Evolutionary conservation across 2,888 invertebrate genomes (phyloP).

Genomic region (Drosophila mimetica): DNA sequence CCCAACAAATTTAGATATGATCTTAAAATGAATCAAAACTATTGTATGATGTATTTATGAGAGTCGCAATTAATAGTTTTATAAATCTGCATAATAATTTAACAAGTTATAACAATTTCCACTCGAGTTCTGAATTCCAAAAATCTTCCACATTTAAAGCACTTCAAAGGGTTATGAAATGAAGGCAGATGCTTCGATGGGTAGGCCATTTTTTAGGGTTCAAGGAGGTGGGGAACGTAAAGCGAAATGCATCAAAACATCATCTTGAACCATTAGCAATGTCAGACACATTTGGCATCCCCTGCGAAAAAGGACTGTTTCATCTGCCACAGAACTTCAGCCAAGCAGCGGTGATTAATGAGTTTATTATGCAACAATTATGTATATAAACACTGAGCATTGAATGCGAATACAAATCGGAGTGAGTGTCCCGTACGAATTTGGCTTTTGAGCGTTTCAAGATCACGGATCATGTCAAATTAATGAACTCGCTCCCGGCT

Average conservation of each 20-base stretch:
- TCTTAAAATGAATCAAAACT: no score
- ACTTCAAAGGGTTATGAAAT: conserved; percentile 50
- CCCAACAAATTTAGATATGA: no score
- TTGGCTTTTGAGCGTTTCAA: conserved; percentile 37
- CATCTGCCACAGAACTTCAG: conserved; percentile 35
- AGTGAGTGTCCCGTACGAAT: conserved; percentile 59
- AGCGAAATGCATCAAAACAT: conserved; percentile 59
- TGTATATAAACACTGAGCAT: conserved; percentile 62
- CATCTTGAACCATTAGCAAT: conserved; percentile 65
- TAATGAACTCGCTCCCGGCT: conserved; percentile 69
- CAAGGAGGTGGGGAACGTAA: not conserved
- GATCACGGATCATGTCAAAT: conserved; percentile 74
- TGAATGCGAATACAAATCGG: conserved; percentile 45
- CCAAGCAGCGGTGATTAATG: conserved; percentile 73
- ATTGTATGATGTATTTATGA: no score
- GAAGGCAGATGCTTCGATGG: conserved; percentile 57
- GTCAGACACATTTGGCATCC: conserved; percentile 25
- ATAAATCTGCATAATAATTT: no score
- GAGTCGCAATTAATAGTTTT: no score
- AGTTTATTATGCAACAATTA: conserved; percentile 80
- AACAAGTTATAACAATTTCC: no score
- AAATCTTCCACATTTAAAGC: not conserved
- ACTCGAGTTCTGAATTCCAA: no score
- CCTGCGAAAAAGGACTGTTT: conserved; percentile 25
- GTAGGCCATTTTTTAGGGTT: conserved; percentile 1